phyloP scores from a whole-genome alignment of 1,140 invertebrate genomes.

The Matsumurasca onukii region DNA sequence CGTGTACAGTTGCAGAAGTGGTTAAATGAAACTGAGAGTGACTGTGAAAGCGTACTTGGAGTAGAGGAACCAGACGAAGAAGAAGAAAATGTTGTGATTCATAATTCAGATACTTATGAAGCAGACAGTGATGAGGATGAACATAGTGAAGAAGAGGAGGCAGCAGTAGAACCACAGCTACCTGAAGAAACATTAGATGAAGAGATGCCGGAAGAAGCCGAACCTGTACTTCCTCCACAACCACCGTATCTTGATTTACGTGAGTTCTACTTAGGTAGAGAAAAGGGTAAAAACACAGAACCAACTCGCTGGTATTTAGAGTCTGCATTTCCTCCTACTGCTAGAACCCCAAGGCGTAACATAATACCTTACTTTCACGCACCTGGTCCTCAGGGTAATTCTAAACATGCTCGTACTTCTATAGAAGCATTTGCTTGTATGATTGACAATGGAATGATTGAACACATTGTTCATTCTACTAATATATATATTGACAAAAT shows the following conservation, averaged over 20 bases:
- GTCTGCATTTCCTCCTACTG: background rate
- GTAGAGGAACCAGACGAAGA: background rate
- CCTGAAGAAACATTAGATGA: background rate
- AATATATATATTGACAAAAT: background rate
- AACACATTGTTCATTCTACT: background rate
- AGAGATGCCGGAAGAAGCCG: background rate
- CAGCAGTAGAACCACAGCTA: background rate
- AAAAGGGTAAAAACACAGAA: too few relatives aligned
- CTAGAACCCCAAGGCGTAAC: background rate
- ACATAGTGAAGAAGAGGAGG: background rate
- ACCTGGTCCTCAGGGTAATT: background rate
- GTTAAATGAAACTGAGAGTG: conserved; percentile 24
- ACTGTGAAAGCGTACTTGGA: background rate
- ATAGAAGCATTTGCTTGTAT: background rate
- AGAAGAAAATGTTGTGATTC: background rate
- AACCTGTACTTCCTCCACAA: background rate
- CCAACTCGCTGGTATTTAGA: background rate
- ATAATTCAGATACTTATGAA: background rate
- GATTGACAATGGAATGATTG: background rate
- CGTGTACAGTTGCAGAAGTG: conserved; percentile 2
- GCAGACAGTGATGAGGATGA: background rate
- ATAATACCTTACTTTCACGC: background rate
- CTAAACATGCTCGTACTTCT: background rate
- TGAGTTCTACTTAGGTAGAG: background rate
- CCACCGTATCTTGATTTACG: background rate